These are phyloP conservation scores for Cloeon dipterum DNA, from an alignment of 2,888 invertebrate species.

Conservation along the genomic window DNA sequence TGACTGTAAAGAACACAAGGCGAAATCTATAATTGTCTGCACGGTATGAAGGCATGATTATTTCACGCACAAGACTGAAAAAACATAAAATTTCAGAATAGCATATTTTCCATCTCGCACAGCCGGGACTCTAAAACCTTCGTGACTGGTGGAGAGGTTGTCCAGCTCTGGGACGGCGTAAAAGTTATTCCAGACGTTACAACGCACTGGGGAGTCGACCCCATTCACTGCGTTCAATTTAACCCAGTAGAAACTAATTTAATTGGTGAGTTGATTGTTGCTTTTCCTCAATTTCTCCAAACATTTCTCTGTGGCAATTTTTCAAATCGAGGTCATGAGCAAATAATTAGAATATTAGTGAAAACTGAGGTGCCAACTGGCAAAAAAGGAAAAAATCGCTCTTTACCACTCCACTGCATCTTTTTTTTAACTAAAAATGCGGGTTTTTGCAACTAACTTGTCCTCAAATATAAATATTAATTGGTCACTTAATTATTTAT, in stretches of 20 bases:
- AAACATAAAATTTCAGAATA: constrained; percentile 33
- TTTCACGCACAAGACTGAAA: no score
- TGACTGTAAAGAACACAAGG: constrained; percentile 22
- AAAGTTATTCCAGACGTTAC: constrained; percentile 69
- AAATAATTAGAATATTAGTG: no score
- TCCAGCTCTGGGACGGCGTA: constrained; percentile 81
- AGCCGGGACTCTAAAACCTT: constrained; percentile 53
- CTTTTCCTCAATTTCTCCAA: no score
- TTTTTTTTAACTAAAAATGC: not conserved
- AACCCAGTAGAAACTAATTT: constrained; percentile 49
- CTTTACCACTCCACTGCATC: no score
- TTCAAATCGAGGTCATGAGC: no score
- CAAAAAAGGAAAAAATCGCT: no score
- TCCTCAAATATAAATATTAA: constrained; percentile 2
- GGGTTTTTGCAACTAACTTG: no score
- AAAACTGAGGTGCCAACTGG: no score
- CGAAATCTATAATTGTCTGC: no score
- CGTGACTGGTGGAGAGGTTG: constrained; percentile 86
- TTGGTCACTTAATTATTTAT: constrained; percentile 2
- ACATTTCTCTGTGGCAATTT: constrained; percentile 8
- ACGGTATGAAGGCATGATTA: no score
- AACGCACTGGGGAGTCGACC: constrained; percentile 85
- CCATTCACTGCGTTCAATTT: constrained; percentile 66
- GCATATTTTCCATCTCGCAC: constrained; percentile 60
- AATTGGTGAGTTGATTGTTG: constrained; percentile 18